Conservation (phyloP, 2,797 vertebrate genomes). For the Trachops cirrhosus region DNA sequence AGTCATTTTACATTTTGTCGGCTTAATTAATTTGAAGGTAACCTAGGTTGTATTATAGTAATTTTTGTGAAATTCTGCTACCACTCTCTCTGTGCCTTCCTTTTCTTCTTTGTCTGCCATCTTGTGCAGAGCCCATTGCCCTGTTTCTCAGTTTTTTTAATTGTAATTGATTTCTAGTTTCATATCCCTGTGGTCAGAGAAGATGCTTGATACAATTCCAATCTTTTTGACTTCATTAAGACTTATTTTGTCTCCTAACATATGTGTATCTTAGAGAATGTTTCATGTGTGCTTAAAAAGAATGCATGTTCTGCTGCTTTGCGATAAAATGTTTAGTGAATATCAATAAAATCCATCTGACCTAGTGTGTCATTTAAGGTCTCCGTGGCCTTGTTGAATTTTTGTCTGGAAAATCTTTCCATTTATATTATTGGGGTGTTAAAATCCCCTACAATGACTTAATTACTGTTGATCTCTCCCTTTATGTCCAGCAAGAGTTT, state of each 20-base stretch:
- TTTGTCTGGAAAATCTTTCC: no score
- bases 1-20: slow-evolving; percentile 14
- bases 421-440: no score
- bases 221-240: not conserved
- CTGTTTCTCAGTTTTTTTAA: not conserved
- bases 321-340: not conserved
- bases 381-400: not conserved
- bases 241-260: not conserved
- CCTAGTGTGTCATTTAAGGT: not conserved
- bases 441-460: no score
- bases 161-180: not conserved
- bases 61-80: no score
- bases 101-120: slow-evolving; percentile 74
- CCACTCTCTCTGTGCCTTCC: not conserved
- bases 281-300: not conserved
- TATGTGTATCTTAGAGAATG: not conserved
- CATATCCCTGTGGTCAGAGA: not conserved
- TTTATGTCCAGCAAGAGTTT: no score
- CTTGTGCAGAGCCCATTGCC: slow-evolving; percentile 64
- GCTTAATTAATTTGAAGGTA: slow-evolving; percentile 16
- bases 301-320: not conserved
- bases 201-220: not conserved
- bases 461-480: no score
- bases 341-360: not conserved
- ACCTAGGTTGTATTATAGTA: not conserved